Evolutionary conservation across 2,888 invertebrate species (phyloP), one percentile per base, ranked within the genome.

Genomic region (Latrodectus elegans): DNA sequence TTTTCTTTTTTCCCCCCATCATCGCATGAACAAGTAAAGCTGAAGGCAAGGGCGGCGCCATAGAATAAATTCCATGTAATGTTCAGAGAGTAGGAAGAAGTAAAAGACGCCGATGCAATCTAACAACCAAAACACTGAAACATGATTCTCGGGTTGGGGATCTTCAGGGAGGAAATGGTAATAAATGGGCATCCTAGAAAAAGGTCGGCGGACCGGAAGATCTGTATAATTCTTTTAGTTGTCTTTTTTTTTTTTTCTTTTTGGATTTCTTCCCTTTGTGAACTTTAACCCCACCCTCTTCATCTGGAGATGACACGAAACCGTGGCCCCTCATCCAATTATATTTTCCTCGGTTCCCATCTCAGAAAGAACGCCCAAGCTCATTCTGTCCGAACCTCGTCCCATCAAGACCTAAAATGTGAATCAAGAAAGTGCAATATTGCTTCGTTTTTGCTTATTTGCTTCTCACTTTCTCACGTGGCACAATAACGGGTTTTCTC

Each of bases 241-340:
- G 51, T 65, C 65, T 76, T 26, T 67, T 65, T 78, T 26, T 76
- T 26, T 67, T 65, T 78, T 26, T n/a, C 10, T 12, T n/a, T 52
- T 51, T 12, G 14, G 15, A 6, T 38, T 14, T 49, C 65, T n/a
- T 22, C 60, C n/a, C 65, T 65, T 49, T 64, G 15, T 73, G 81
- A 81, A 73, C 81, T 67, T 73, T 81, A 17, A 73, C 72, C 81
- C 73, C 72, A 52, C 73, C 73, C 72, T 60, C 17, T 51, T 72
- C 73, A 51, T 71, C 71, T 73, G 71, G 84, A 67, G 87, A 89
- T 71, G 90, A 90, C 71, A 89, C 89, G 51, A 90, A 85, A 71
- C 92, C 15, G n/a, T 14, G 6, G 71, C 71, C 49, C 22, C 71
- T n/a, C 71, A 22, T 60, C 60, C 60, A 60, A 60, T 60, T 60